Evolutionary conservation across 1,140 invertebrate species (phyloP).

Genomic region (Pomacea maculata): DNA sequence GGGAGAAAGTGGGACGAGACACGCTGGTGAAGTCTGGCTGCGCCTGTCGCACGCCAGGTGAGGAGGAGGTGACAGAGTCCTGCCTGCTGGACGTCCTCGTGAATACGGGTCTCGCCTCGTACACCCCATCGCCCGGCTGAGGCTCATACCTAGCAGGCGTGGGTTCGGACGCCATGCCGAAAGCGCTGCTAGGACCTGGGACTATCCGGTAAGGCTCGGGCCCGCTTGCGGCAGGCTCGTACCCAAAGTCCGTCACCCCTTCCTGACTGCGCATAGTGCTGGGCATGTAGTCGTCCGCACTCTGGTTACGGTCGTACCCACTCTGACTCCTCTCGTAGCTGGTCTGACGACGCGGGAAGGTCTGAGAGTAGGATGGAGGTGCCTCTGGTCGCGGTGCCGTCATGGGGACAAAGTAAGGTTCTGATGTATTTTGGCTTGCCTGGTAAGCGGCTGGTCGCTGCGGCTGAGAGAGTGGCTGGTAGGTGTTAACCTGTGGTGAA

Average conservation of each 20-base stretch:
- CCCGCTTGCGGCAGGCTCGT: slow-evolving; percentile 19
- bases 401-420: neutral
- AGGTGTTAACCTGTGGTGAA: neutral
- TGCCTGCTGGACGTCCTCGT: neutral
- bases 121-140: neutral
- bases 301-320: neutral
- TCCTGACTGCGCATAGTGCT: neutral
- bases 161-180: slow-evolving; percentile 18
- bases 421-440: neutral
- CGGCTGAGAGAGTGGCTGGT: neutral
- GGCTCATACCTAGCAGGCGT: slow-evolving; percentile 15
- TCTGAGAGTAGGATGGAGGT: slow-evolving; percentile 17
- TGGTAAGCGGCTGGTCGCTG: neutral
- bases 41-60: neutral
- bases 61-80: neutral
- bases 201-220: slow-evolving; percentile 3
- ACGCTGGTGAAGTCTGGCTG: neutral
- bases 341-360: slow-evolving; percentile 14
- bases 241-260: slow-evolving; percentile 14
- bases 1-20: slow-evolving; percentile 15
- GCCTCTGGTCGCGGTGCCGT: neutral
- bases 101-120: slow-evolving; percentile 9
- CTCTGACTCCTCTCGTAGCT: slow-evolving; percentile 1
- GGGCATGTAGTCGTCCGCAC: neutral
- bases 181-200: slow-evolving; percentile 8